Percentiles rank a stretch among this genome's conserved stretches.
Evolutionary conservation across 1,140 invertebrate species (phyloP).

Genomic region (Zeugodacus cucurbitae): DNA sequence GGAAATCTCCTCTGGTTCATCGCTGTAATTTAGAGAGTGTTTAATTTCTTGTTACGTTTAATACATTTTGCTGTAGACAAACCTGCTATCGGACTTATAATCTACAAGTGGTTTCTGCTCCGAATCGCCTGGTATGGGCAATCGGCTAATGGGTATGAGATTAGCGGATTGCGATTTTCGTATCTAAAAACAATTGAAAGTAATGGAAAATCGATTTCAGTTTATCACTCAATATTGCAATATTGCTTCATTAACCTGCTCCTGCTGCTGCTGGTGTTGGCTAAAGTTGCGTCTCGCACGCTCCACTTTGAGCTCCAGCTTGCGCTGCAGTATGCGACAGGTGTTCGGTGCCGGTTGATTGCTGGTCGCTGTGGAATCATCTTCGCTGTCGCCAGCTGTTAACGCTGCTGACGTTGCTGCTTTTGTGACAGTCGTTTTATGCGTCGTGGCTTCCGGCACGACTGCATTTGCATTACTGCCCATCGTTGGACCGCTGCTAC

Average conservation of each 20-base stretch:
- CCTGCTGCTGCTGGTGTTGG: slow-evolving; percentile 61
- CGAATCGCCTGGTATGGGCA: slow-evolving; percentile 59
- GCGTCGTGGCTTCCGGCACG: background rate
- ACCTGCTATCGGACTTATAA: slow-evolving; percentile 61
- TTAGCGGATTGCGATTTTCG: slow-evolving; percentile 61
- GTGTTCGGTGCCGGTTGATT: slow-evolving; percentile 61
- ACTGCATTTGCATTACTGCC: background rate
- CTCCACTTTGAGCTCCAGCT: slow-evolving; percentile 65
- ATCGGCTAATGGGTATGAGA: slow-evolving; percentile 62
- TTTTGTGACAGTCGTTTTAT: background rate
- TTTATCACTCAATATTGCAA: no score
- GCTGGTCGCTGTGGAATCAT: slow-evolving; percentile 47
- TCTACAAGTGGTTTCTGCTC: slow-evolving; percentile 64
- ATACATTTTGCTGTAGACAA: background rate
- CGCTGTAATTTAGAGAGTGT: slow-evolving; percentile 44
- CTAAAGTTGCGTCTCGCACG: slow-evolving; percentile 62
- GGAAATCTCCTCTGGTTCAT: slow-evolving; percentile 62
- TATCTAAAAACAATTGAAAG: slow-evolving; percentile 47
- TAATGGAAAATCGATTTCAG: slow-evolving; percentile 5
- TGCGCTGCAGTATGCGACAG: slow-evolving; percentile 64
- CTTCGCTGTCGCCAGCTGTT: slow-evolving; percentile 44
- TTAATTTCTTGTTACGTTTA: background rate
- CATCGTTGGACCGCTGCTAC: background rate
- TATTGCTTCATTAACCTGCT: slow-evolving; percentile 47
- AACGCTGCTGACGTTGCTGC: background rate